Base-by-base conservation (phyloP, 1,140 invertebrate genomes). In the Leptopilina boulardi region DNA sequence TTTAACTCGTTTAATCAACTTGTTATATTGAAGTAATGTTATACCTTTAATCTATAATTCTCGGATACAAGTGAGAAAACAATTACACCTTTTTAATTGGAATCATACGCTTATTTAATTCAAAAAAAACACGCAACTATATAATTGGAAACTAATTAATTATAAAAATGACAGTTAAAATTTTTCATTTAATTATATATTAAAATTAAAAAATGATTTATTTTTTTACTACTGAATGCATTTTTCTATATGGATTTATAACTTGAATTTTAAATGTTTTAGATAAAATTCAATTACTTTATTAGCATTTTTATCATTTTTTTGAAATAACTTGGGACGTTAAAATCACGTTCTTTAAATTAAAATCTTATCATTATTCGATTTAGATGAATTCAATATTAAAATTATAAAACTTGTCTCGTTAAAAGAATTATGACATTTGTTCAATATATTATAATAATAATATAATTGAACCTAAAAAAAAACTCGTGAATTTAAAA, bases 1-100 rank as follows among this genome's bases (percentile, higher is more conserved):
- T 79, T 79, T 83, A 79, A 76, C 59, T 66, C 6, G 10, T 11
- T 66, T 11, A 66, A 66, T 26, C 19, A 66, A n/a, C 47, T 8
- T 51, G 15, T 18, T 51, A 18, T n/a, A 51, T 51, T 51, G 6
- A n/a, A 44, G 34, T 38, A 38, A 38, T 38, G 3, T 38, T 38
- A 38, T 38, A 38, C 34, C 42, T 44, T 44, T 15, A 15, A 44
- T 44, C 42, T 44, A 44, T 44, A 51, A 51, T 51, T 18, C 0
- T 8, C 41, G 10, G 9, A 18, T n/a, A 51, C 0, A 18, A 18
- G 15, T 18, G 15, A 51, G 47, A 51, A 51, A 51, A 51, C 47
- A 51, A 51, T 51, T n/a, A 13, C n/a, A 18, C 47, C 47, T 51
- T 51, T n/a, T 51, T n/a, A 18, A 51, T 51, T 51, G 47, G 18